Conservation (phyloP, 2,113 vertebrate species). For the Oncorhynchus keta region DNA sequence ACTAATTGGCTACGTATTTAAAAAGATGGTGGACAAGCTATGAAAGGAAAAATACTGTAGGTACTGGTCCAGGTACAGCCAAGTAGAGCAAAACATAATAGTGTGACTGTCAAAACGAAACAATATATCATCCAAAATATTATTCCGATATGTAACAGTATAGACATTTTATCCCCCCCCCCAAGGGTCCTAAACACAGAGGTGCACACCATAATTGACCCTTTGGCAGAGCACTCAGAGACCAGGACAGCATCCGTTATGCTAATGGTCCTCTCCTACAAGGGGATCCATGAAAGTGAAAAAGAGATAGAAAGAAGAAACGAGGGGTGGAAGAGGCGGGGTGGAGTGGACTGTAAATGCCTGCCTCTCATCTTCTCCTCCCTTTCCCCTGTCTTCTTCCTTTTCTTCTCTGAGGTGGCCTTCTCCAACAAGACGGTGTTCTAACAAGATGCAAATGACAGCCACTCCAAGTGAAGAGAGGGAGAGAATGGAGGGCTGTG, state of each 20-base stretch:
- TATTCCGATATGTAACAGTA: too few relatives aligned
- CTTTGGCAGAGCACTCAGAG: neutral
- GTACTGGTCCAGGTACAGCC: too few relatives aligned
- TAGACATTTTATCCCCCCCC: too few relatives aligned
- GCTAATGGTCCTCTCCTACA: neutral
- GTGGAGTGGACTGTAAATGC: neutral
- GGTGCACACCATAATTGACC: neutral
- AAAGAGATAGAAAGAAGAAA: too few relatives aligned
- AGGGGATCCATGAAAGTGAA: neutral
- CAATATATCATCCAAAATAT: too few relatives aligned
- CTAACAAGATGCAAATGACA: constrained; percentile 44
- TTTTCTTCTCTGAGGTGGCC: neutral
- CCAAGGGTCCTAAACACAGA: neutral
- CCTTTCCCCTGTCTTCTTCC: neutral
- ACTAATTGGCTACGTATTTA: too few relatives aligned
- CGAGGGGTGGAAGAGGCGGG: neutral
- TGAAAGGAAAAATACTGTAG: too few relatives aligned
- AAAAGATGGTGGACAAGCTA: too few relatives aligned
- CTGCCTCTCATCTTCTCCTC: neutral
- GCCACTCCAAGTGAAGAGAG: constrained; percentile 23
- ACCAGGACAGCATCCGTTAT: neutral
- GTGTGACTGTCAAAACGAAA: too few relatives aligned
- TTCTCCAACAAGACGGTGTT: neutral
- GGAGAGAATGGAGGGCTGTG: neutral
- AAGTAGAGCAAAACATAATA: too few relatives aligned